Evolutionary conservation across 2,888 invertebrate species (phyloP), one percentile per base, ranked within the genome.

Genomic region (Altica lythri): DNA sequence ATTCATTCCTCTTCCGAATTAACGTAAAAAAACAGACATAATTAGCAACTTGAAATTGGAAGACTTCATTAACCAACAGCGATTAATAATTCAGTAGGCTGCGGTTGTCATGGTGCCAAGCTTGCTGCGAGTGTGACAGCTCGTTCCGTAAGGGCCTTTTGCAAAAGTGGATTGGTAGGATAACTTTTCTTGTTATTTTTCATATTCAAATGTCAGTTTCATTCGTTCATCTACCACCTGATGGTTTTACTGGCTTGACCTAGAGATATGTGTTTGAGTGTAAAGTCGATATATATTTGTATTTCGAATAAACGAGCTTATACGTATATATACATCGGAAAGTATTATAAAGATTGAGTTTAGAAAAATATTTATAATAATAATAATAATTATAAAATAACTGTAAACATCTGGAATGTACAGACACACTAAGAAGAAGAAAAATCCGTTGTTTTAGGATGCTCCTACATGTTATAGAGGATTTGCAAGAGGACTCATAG

Each of bases 21-120:
- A 22, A 22, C 6, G 4, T 2, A 16, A 34, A 14, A 34, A 34
- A 3, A 6, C 1, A 34, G 34, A 34, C 16, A 14, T 34, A 14
- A 34, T 34, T 34, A 8, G 14, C 1, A 34, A 34, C 16, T 60
- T 60, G 66, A 65, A 67, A 62, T 61, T 60, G 56, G 42, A 55
- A 51, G 66, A 66, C 65, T 63, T 68, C 66, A 68, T 68, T 68
- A 68, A 58, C 58, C 59, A 53, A 50, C 53, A 51, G 57, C 38
- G 55, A 56, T 67, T 59, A 62, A 61, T 64, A 64, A 64, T 64
- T 60, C 55, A 64, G 53, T 43, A 60, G 61, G 49, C 53, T 42
- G 57, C 34, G 52, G 55, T 51, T 57, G 57, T 59, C 54, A 32
- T 38, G 32, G 35, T 32, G 47, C 45, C 42, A 52, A 48, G 45